phyloP scores from a whole-genome alignment of 2,888 invertebrate genomes.

The Pocota personata region DNA sequence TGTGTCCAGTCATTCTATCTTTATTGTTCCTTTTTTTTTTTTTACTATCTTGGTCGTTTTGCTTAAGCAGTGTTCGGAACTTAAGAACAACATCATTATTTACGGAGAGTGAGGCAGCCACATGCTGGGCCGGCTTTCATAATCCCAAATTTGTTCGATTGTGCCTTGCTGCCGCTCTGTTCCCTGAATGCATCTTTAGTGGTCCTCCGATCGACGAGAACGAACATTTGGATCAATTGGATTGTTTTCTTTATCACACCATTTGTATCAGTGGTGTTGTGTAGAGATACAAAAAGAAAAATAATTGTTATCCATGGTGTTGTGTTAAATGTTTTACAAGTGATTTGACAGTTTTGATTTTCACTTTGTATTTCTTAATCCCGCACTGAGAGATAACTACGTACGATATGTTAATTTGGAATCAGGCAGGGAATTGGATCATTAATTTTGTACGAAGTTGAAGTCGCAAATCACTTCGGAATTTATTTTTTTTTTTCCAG shows the following conservation, averaged over 20 bases:
- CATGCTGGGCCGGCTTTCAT: conserved; percentile 65
- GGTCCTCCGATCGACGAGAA: conserved; percentile 21
- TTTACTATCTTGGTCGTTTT: conserved; percentile 4
- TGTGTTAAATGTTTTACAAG: conserved; percentile 69
- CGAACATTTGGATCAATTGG: conserved; percentile 50
- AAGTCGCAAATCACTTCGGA: conserved; percentile 1
- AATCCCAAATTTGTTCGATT: conserved; percentile 68
- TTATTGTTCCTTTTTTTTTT: background rate
- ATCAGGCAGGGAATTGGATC: conserved; percentile 30
- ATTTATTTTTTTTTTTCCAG: conserved; percentile 30
- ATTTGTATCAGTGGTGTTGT: conserved; percentile 16
- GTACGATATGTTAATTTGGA: conserved; percentile 66
- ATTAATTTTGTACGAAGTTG: conserved; percentile 47
- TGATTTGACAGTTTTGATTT: conserved; percentile 71
- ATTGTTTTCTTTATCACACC: conserved; percentile 45
- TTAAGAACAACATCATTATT: conserved; percentile 60
- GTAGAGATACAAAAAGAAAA: conserved; percentile 18
- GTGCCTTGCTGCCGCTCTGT: conserved; percentile 21
- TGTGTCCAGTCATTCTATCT: background rate
- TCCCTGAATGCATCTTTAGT: conserved; percentile 40
- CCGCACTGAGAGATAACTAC: conserved; percentile 10
- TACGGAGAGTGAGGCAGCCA: conserved; percentile 49
- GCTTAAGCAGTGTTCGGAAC: background rate
- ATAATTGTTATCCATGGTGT: conserved; percentile 6
- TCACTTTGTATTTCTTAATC: conserved; percentile 35